Conservation (phyloP, 2,113 vertebrate genomes). For the Fregata magnificens region DNA sequence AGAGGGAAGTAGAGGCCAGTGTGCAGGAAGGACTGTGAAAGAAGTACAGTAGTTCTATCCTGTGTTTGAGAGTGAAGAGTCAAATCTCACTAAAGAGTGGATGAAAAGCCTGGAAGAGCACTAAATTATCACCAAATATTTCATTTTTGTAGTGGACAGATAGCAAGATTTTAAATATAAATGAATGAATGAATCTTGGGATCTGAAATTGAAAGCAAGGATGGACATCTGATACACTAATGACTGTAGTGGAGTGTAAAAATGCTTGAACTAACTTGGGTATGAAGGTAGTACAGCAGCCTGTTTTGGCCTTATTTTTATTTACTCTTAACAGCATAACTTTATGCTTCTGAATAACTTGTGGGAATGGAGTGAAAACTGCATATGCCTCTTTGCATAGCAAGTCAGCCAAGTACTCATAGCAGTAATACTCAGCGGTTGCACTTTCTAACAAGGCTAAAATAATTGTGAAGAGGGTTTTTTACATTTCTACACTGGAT, state of each 20-base stretch:
- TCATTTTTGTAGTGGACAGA: neutral
- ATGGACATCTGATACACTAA: neutral
- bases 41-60: neutral
- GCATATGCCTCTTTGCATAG: neutral
- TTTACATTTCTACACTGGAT: neutral
- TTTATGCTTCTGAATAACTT: neutral
- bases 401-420: neutral
- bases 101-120: neutral
- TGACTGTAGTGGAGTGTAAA: neutral
- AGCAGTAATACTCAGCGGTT: neutral
- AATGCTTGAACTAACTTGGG: neutral
- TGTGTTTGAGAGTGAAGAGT: neutral
- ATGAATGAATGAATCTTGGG: neutral
- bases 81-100: neutral
- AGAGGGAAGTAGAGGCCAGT: neutral
- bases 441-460: neutral
- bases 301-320: neutral
- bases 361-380: neutral
- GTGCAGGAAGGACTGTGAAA: neutral
- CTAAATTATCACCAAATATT: neutral
- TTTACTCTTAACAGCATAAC: neutral
- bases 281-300: neutral
- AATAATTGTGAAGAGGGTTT: neutral
- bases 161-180: neutral
- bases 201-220: neutral